phyloP scores from a whole-genome alignment of 2,113 vertebrate genomes.

The Rhabdomys dilectus region DNA sequence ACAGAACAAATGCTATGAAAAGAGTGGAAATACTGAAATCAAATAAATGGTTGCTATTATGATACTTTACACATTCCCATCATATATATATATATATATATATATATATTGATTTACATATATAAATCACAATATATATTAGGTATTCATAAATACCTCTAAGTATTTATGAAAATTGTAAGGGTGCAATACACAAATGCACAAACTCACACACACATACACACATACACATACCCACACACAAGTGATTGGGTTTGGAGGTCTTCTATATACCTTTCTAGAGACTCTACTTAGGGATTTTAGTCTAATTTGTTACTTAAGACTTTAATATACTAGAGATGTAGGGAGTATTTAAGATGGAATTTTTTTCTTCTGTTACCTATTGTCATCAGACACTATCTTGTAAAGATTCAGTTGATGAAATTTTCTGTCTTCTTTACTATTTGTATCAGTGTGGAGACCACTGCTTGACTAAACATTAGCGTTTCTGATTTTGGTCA shows the following conservation, averaged over 20 bases:
- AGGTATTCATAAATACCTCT: too few species aligned
- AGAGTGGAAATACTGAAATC: slow-evolving; percentile 4
- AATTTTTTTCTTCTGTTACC: background rate
- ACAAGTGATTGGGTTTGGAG: background rate
- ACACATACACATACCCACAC: too few species aligned
- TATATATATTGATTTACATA: too few species aligned
- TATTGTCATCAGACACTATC: background rate
- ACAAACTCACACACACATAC: background rate
- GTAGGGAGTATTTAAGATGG: background rate
- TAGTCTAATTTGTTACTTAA: background rate
- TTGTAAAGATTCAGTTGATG: background rate
- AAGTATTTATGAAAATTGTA: background rate
- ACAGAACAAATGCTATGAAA: slow-evolving; percentile 13
- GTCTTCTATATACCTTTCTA: background rate
- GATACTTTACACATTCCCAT: background rate
- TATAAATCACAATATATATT: too few species aligned
- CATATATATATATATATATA: background rate
- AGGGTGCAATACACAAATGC: background rate
- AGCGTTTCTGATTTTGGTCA: background rate
- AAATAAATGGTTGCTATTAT: background rate
- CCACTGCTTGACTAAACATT: background rate
- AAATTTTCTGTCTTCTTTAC: background rate
- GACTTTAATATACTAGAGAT: background rate
- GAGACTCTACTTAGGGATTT: background rate
- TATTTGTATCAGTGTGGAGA: background rate